Evolutionary conservation across 2,113 vertebrate genomes (phyloP), one percentile per base, ranked within the genome.

Genomic region (Calidris pugnax): DNA sequence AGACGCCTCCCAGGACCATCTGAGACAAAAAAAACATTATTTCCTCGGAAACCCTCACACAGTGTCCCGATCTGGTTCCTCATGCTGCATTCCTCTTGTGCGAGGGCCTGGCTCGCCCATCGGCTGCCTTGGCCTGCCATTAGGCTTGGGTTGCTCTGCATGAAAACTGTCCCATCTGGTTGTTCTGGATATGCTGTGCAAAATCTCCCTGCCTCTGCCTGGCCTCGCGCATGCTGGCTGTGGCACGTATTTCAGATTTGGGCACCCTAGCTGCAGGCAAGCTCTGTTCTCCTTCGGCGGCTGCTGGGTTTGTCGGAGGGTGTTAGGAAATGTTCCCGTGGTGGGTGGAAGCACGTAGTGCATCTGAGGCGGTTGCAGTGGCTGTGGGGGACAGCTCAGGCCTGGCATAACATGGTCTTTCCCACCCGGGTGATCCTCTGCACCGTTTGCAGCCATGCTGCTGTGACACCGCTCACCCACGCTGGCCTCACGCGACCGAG

Each of bases 201-300:
- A 93, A 91, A 72, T 63, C 47, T 81, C 37, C 45, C 68, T 93
- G 55, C n/a, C n/a, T 91, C 68, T 87, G 37, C 35, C 56, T 72
- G 81, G 77, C 71, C 41, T 78, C 0, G 0, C 0, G 2, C 51
- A 85, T 0, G 51, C 85, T 72, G 92, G 10, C 77, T 87, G 62
- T 91, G 85, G 78, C 92, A 95, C 5, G 35, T 93, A 78, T 50
- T 95, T 87, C 2, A 19, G 81, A 91, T 94, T 85, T 91, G 95
- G 95, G 87, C 87, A 89, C 78, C 47, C 43, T 85, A 94, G 94
- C 93, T 93, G 66, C 87, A 93, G 96, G 90, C 95, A 94, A 93
- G 75, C 74, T 62, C 77, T 96, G 87, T 94, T 93, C 92, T 95
- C 43, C 74, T 84, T 84, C 1, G 5, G 66, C 2, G 1, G 43